These are phyloP conservation scores for Meles meles DNA, from an alignment of 2,113 vertebrate genomes.

Conservation along the genomic window DNA sequence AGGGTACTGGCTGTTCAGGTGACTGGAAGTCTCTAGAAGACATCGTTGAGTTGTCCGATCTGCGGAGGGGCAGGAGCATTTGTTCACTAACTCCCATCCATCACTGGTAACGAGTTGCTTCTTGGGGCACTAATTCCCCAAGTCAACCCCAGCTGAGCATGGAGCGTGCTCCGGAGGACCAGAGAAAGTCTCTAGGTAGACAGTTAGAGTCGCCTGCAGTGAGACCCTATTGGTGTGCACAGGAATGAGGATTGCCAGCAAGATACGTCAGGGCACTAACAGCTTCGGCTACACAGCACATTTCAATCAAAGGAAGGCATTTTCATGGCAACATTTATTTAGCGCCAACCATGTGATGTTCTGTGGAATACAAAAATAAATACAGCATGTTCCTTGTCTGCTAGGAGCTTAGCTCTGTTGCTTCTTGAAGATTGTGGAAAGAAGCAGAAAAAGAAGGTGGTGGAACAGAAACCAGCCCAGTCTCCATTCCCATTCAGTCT, in stretches of 20 bases:
- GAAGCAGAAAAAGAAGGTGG: background rate
- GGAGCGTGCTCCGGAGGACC: too few relatives aligned
- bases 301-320: background rate
- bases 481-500: background rate
- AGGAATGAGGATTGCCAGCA: too few relatives aligned
- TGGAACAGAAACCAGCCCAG: background rate
- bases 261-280: background rate
- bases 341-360: background rate
- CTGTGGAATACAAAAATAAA: conserved; percentile 22
- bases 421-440: background rate
- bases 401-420: background rate
- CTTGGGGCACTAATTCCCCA: background rate
- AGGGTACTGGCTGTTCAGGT: background rate
- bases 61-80: background rate
- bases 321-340: background rate
- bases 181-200: background rate
- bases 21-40: background rate
- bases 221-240: background rate
- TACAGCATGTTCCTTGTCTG: background rate
- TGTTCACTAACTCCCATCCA: background rate
- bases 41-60: background rate
- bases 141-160: background rate
- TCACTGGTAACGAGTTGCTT: background rate
- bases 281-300: background rate
- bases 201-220: background rate